Conservation (phyloP, 2,113 vertebrate genomes). For the Barnardius zonarius region DNA sequence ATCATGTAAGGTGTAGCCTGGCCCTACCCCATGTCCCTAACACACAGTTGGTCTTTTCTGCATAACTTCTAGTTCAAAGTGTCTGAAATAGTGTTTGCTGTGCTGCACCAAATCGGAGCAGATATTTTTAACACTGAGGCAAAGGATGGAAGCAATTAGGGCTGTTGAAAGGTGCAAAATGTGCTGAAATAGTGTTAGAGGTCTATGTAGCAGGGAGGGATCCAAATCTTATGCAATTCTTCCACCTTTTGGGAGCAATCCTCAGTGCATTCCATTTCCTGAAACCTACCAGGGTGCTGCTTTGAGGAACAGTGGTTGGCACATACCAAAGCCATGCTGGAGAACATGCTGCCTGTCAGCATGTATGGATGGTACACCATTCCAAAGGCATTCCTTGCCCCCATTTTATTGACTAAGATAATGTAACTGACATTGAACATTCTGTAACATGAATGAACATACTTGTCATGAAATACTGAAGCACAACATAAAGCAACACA, state of each 20-base stretch:
- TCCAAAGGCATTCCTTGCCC: not conserved
- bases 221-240: not conserved
- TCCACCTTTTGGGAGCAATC: not conserved
- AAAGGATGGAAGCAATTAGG: not conserved
- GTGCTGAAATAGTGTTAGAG: not conserved
- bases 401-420: not conserved
- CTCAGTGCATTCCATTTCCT: not conserved
- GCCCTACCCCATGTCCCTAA: not conserved
- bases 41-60: not conserved
- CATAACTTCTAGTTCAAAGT: not conserved
- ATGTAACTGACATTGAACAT: fast-evolving
- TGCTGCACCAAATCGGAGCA: not conserved
- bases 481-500: not conserved
- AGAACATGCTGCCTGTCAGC: not conserved
- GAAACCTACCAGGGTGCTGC: not conserved
- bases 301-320: not conserved
- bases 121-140: not conserved
- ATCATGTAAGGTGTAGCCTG: not conserved
- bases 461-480: fast-evolving
- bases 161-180: not conserved
- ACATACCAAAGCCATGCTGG: not conserved
- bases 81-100: not conserved
- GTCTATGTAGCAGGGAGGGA: not conserved
- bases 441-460: not conserved
- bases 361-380: fast-evolving